Evolutionary conservation across 2,888 invertebrate species (phyloP).

Genomic region (Eristalinus aeneus): DNA sequence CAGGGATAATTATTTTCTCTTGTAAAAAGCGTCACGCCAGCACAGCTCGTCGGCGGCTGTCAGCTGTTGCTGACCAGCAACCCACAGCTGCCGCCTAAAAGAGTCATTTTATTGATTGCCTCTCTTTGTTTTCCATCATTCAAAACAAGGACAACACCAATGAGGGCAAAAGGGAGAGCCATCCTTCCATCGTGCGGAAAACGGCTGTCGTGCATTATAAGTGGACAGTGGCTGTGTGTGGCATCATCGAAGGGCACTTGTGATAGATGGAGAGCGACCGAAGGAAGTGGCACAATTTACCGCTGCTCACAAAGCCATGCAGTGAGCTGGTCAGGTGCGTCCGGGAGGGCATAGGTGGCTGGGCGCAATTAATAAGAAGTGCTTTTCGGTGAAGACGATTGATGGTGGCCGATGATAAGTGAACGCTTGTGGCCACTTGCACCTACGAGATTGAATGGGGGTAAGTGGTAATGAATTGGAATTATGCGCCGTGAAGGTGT

Average conservation of each 20-base stretch:
- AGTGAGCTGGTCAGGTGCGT: neutral
- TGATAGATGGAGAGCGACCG: slow-evolving; percentile 55
- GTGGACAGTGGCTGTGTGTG: slow-evolving; percentile 22
- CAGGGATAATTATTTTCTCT: slow-evolving; percentile 34
- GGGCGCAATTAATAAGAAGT: slow-evolving; percentile 51
- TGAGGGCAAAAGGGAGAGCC: neutral
- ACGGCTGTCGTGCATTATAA: slow-evolving; percentile 37
- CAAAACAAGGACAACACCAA: slow-evolving; percentile 15
- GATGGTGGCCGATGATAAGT: slow-evolving; percentile 11
- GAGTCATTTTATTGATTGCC: slow-evolving; percentile 58
- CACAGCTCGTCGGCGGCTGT: neutral
- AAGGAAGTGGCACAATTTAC: slow-evolving; percentile 50
- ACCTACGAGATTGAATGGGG: slow-evolving; percentile 7
- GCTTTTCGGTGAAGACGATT: slow-evolving; percentile 29
- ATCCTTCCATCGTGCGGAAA: slow-evolving; percentile 33
- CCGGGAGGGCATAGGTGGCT: neutral
- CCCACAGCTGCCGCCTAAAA: neutral
- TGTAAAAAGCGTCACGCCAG: neutral
- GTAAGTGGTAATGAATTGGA: slow-evolving; percentile 35
- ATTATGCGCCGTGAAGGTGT: neutral
- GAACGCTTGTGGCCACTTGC: slow-evolving; percentile 43
- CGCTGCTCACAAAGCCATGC: slow-evolving; percentile 25
- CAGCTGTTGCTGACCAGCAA: neutral
- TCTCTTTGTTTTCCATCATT: slow-evolving; percentile 40
- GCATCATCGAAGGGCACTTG: slow-evolving; percentile 49